Percentiles rank a stretch among this genome's conserved stretches.
phyloP scores from a whole-genome alignment of 2,888 invertebrate genomes.

The Clepsis dumicolana region DNA sequence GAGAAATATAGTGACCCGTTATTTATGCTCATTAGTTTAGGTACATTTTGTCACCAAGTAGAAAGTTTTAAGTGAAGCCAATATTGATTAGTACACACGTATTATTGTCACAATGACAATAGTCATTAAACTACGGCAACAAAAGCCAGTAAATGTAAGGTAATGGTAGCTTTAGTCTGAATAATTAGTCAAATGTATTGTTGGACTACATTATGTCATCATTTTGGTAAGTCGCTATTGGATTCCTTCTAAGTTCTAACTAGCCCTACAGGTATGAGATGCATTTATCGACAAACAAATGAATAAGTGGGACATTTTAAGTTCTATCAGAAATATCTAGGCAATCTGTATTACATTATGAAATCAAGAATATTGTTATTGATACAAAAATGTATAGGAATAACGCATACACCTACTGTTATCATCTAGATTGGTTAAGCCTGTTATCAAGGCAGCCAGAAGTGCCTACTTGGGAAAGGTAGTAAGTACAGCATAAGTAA shows the following conservation, averaged over 20 bases:
- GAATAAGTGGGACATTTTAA: too few relatives aligned
- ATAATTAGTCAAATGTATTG: neutral
- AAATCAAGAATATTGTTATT: slow-evolving; percentile 14
- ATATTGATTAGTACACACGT: neutral
- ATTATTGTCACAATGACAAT: neutral
- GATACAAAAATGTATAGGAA: neutral
- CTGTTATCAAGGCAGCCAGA: slow-evolving; percentile 24
- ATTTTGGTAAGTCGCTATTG: too few relatives aligned
- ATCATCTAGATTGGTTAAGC: slow-evolving; percentile 21
- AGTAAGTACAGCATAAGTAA: neutral
- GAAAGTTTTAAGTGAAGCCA: neutral
- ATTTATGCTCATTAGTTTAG: too few relatives aligned
- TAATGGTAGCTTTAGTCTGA: neutral
- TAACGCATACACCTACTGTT: slow-evolving; percentile 11
- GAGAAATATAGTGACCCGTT: too few relatives aligned
- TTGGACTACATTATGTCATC: too few relatives aligned
- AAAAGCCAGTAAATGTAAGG: neutral
- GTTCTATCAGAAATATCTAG: neutral
- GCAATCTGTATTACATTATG: neutral
- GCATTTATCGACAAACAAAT: too few relatives aligned
- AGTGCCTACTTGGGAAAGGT: slow-evolving; percentile 12
- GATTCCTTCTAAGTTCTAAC: too few relatives aligned
- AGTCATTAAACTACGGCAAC: neutral
- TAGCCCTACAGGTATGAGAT: too few relatives aligned
- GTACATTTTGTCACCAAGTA: neutral